A percentile compares a stretch with the other conserved stretches of the same genome.
phyloP scores from a whole-genome alignment of 92 coral and sea anemone genomes.

The Montipora capitata region DNA sequence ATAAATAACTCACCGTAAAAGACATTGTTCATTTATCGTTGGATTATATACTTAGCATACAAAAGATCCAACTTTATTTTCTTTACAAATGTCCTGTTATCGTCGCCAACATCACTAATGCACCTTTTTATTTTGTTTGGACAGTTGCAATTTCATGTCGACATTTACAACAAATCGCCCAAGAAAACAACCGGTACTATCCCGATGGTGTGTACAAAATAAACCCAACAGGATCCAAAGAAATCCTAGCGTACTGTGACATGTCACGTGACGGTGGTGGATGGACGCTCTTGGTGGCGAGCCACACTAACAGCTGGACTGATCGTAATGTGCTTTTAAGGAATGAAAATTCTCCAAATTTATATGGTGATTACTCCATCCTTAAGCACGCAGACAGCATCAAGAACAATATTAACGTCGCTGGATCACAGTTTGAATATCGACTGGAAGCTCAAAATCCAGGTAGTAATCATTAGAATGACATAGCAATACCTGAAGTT shows the following conservation, averaged over 20 bases:
- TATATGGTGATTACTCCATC: constrained; percentile 78
- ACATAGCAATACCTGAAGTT: too few relatives aligned
- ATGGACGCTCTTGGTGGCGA: constrained; percentile 90
- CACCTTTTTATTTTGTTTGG: neutral
- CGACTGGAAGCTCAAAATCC: constrained; percentile 86
- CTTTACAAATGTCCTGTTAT: neutral
- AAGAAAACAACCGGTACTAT: constrained; percentile 30
- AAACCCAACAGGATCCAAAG: constrained; percentile 71
- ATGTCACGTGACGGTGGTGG: constrained; percentile 95
- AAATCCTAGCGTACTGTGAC: constrained; percentile 81
- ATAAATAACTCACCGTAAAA: too few relatives aligned
- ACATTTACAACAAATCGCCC: constrained; percentile 62
- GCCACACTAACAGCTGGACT: constrained; percentile 86
- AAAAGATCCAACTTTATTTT: too few relatives aligned
- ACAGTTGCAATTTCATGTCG: constrained; percentile 78
- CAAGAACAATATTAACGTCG: constrained; percentile 72
- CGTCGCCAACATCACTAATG: too few relatives aligned
- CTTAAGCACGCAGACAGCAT: constrained; percentile 78
- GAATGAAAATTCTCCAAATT: constrained; percentile 62
- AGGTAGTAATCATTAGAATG: constrained; percentile 43
- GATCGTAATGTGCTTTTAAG: constrained; percentile 57
- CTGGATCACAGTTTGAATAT: constrained; percentile 74
- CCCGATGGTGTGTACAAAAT: constrained; percentile 86
- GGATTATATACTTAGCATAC: too few relatives aligned
- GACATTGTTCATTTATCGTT: too few relatives aligned